Conservation (phyloP, 1,140 invertebrate species). For the Uloborus diversus region DNA sequence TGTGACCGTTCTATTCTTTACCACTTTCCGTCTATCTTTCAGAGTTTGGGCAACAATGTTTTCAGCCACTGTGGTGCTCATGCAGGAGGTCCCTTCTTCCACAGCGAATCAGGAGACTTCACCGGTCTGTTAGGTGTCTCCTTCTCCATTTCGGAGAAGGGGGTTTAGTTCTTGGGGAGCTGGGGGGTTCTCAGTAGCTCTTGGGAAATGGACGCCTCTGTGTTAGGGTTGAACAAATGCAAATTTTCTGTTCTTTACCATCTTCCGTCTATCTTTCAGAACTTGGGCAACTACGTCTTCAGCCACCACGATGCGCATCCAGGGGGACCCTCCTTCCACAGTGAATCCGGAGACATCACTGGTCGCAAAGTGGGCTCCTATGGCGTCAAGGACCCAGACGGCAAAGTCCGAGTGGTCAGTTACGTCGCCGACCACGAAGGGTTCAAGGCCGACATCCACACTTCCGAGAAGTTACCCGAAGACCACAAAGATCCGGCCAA, state of each 20-base stretch:
- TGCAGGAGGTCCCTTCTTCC: background rate
- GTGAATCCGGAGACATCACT: slow-evolving; percentile 15
- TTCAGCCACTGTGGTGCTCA: background rate
- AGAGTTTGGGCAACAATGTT: background rate
- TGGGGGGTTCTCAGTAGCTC: too few relatives aligned
- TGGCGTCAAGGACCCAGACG: slow-evolving; percentile 59
- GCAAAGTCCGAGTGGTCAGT: slow-evolving; percentile 59
- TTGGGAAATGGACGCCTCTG: too few relatives aligned
- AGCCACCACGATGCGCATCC: slow-evolving; percentile 18
- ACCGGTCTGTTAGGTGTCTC: slow-evolving; percentile 52
- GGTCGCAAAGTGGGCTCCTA: slow-evolving; percentile 60
- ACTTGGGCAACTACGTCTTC: slow-evolving; percentile 25
- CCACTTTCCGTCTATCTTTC: too few relatives aligned
- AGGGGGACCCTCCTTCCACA: slow-evolving; percentile 18
- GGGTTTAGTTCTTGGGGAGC: too few relatives aligned
- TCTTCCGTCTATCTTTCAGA: too few relatives aligned
- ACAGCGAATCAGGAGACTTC: background rate
- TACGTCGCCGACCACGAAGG: slow-evolving; percentile 61
- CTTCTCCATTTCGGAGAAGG: slow-evolving; percentile 50
- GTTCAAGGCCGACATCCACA: slow-evolving; percentile 34
- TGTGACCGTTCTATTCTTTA: too few relatives aligned
- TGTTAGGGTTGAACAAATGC: too few relatives aligned
- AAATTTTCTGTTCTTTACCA: too few relatives aligned
- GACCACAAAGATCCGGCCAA: slow-evolving; percentile 20
- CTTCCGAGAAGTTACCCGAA: slow-evolving; percentile 3